Evolutionary conservation across 2,113 vertebrate genomes (phyloP).

Genomic region (Rhipidura dahli): DNA sequence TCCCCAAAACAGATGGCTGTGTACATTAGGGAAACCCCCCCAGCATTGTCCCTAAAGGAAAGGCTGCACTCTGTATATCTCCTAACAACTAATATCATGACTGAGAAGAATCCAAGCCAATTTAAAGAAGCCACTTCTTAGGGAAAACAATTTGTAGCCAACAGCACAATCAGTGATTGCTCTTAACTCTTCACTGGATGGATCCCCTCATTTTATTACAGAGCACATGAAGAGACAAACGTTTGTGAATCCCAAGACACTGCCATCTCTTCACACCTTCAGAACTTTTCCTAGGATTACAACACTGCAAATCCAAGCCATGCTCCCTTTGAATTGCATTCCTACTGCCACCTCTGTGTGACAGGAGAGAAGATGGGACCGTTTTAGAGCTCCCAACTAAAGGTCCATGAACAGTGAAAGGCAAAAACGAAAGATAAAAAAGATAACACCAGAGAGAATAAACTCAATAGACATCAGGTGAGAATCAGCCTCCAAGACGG

Average conservation of each 20-base stretch:
- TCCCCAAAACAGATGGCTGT: not conserved
- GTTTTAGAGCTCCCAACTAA: not conserved
- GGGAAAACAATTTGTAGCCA: not conserved
- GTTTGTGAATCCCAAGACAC: not conserved
- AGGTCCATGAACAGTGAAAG: not conserved
- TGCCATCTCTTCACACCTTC: not conserved
- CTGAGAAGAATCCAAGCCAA: fast-evolving
- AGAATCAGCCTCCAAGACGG: not conserved
- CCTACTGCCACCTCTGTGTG: not conserved
- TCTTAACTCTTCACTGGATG: not conserved
- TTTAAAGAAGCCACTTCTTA: not conserved
- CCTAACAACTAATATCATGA: not conserved
- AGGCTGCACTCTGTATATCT: not conserved
- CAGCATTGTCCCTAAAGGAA: not conserved
- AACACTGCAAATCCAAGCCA: not conserved
- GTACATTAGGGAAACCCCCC: not conserved
- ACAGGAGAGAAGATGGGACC: not conserved
- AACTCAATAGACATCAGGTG: not conserved
- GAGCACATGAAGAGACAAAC: not conserved
- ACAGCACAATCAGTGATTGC: not conserved
- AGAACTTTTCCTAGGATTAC: not conserved
- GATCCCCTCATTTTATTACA: not conserved
- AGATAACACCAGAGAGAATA: not conserved
- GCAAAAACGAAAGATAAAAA: not conserved
- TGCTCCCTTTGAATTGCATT: not conserved